Base-by-base conservation (phyloP, 2,888 invertebrate genomes). In the Macaria notata region DNA sequence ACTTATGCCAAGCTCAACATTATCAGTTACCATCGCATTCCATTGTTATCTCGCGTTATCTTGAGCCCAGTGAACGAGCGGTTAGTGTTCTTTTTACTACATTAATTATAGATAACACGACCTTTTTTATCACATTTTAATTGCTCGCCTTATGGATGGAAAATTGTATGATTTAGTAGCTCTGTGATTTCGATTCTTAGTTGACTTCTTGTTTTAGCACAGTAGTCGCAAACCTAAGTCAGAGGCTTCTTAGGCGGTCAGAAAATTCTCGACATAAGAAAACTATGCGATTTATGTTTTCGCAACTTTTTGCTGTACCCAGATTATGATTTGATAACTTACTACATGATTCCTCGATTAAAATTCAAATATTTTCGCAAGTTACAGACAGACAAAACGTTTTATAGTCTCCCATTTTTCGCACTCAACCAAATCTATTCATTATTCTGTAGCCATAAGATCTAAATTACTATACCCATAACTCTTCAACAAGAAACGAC, bases 21-120 rank as follows among this genome's bases (percentile, higher is more conserved):
- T 59, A 59, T 59, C 59, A 55, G 54, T 46, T 54, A 60, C 60
- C 59, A 62, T 51, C 61, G 57, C 61, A 61, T 61, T 61, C 61
- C 57, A 31, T 7, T 31, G 33, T 52, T 61, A 61, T 61, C 61
- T 59, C 39, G 44, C 33, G 31, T 59, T 59, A 59, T 59, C 59
- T 59, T 72, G 74, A 84, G 59, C 59, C 51, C 71, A 71, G 74
- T 72, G 76, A 79, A 78, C 78, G 76, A 77, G 71, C 78, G 75
- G 73, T 80, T 85, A 86, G 86, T 85, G 79, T 78, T 73, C 74
- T 78, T 80, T 81, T 76, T 75, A 86, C 79, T 78, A 79, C 81
- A 73, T 79, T 81, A 79, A 83, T 84, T 83, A 79, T 69, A 81
- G 82, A 83, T 82, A 84, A 66, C 64, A 62, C 54, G 60, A 64